A percentile compares a stretch with the other conserved stretches of the same genome.
Conservation (phyloP, 2,888 invertebrate genomes). For the Acanthosepion pharaonis region DNA sequence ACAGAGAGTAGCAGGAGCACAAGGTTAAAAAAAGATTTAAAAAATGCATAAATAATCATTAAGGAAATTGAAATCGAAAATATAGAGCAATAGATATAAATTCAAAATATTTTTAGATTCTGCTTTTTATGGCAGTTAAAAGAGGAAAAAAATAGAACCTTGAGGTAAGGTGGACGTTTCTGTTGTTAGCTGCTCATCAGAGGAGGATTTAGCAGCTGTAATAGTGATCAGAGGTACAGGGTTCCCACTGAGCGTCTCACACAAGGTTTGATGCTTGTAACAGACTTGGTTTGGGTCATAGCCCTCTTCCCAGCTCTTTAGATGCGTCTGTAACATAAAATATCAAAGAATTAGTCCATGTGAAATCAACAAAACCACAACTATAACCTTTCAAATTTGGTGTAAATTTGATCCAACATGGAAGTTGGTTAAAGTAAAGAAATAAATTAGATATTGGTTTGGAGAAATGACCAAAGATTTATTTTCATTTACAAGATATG, state of each 20-base stretch:
- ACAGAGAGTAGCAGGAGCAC: too few relatives aligned
- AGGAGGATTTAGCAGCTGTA: background rate
- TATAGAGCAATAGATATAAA: too few relatives aligned
- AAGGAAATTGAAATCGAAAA: too few relatives aligned
- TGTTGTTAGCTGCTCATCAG: background rate
- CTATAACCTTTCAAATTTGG: too few relatives aligned
- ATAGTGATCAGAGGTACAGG: conserved; percentile 83
- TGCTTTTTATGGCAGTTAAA: background rate
- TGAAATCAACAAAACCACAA: too few relatives aligned
- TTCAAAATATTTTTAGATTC: background rate
- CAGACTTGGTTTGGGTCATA: conserved; percentile 78
- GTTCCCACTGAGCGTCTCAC: conserved; percentile 83
- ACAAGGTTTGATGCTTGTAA: conserved; percentile 81
- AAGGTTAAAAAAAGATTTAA: too few relatives aligned
- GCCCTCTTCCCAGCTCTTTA: conserved; percentile 78
- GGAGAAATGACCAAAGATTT: too few relatives aligned
- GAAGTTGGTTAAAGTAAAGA: too few relatives aligned
- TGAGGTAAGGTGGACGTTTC: background rate
- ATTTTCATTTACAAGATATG: too few relatives aligned
- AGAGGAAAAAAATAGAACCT: background rate
- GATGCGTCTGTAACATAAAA: conserved; percentile 78
- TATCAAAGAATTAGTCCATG: background rate
- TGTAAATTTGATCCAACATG: too few relatives aligned
- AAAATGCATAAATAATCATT: too few relatives aligned
- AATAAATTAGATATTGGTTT: too few relatives aligned